Conservation (phyloP, 2,113 vertebrate species). For the Telmatochromis sp. region DNA sequence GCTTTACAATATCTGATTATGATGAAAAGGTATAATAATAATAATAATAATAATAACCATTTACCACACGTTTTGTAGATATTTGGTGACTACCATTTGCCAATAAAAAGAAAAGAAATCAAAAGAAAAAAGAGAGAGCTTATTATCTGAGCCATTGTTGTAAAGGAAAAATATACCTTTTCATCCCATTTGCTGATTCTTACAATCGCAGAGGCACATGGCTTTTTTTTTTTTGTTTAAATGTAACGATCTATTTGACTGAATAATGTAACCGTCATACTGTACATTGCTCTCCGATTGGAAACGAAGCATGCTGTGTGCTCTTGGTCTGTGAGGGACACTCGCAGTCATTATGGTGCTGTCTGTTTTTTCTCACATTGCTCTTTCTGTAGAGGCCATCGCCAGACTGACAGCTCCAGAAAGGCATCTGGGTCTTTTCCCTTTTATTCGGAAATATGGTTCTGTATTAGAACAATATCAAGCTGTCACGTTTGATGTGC, state of each 20-base stretch:
- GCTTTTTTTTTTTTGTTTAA: slow-evolving; percentile 6
- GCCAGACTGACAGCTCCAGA: slow-evolving; percentile 27
- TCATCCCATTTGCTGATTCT: slow-evolving; percentile 14
- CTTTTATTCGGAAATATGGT: slow-evolving; percentile 18
- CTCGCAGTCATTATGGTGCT: slow-evolving; percentile 49
- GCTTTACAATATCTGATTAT: slow-evolving; percentile 38
- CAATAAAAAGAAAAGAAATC: neutral
- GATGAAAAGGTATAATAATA: neutral
- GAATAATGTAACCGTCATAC: slow-evolving; percentile 45
- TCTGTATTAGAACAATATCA: slow-evolving; percentile 25
- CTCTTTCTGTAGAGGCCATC: slow-evolving; percentile 36
- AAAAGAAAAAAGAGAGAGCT: neutral
- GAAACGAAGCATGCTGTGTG: slow-evolving; percentile 54
- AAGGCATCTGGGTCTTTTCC: neutral
- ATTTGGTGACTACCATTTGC: slow-evolving; percentile 13
- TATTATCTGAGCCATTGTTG: slow-evolving; percentile 48
- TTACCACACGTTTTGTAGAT: slow-evolving; percentile 49
- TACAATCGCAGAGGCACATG: slow-evolving; percentile 1
- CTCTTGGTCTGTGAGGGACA: slow-evolving; percentile 37
- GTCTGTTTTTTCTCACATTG: slow-evolving; percentile 36
- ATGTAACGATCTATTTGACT: slow-evolving; percentile 30
- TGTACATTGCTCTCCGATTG: slow-evolving; percentile 39
- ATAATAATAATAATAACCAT: neutral
- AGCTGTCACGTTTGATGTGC: slow-evolving; percentile 39
- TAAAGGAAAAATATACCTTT: slow-evolving; percentile 8